phyloP scores from a whole-genome alignment of 2,797 vertebrate species.

The Pachyuromys duprasi region DNA sequence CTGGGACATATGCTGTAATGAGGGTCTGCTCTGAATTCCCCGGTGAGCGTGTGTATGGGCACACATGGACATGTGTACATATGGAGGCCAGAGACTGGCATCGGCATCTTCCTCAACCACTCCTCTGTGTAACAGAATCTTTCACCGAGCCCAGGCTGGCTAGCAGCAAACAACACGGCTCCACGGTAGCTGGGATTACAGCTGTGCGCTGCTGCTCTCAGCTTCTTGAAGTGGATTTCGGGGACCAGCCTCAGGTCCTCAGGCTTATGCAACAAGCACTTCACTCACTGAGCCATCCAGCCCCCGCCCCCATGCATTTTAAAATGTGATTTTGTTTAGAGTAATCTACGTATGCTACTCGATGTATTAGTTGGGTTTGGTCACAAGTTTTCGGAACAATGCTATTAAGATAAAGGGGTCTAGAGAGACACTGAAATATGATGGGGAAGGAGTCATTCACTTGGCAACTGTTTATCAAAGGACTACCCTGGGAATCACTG shows the following conservation, averaged over 20 bases:
- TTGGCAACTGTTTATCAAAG: not conserved
- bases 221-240: not conserved
- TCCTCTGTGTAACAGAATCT: not conserved
- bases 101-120: not conserved
- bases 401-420: not conserved
- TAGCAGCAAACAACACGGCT: not conserved
- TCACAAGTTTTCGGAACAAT: not conserved
- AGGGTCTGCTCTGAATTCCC: not conserved
- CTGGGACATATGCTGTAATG: not conserved
- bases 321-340: conserved; percentile 10
- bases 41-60: not conserved
- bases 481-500: not conserved
- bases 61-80: not conserved
- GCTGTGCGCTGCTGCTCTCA: too few relatives aligned
- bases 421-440: not conserved
- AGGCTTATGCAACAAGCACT: not conserved
- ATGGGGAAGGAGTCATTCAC: not conserved
- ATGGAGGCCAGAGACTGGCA: not conserved
- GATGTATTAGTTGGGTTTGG: not conserved
- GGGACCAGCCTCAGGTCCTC: not conserved
- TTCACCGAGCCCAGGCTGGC: not conserved
- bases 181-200: not conserved
- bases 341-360: not conserved
- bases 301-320: not conserved
- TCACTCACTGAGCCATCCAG: not conserved